These are phyloP conservation scores for Mobula birostris DNA, from an alignment of 2,113 vertebrate genomes.

Conservation along the genomic window DNA sequence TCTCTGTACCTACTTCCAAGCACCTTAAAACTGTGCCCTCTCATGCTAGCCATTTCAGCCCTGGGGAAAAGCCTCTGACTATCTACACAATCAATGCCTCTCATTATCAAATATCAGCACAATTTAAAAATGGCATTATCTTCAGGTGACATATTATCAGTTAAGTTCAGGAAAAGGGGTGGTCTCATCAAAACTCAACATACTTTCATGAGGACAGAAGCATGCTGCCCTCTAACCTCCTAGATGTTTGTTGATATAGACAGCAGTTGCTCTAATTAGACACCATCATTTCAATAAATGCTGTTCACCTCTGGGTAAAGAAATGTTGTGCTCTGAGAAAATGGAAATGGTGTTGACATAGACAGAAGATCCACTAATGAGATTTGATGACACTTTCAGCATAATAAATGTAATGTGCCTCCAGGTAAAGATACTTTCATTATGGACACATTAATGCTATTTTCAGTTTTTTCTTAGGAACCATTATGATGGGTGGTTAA, in stretches of 20 bases:
- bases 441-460: neutral
- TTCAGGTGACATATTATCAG: too few relatives aligned
- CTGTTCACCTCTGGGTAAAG: conserved; percentile 15
- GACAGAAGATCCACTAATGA: neutral
- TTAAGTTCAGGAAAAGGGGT: neutral
- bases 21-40: too few relatives aligned
- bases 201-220: neutral
- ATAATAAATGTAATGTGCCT: neutral
- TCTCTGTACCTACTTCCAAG: too few relatives aligned
- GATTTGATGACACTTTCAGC: neutral
- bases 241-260: neutral
- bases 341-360: neutral
- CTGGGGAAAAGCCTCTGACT: too few relatives aligned
- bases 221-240: neutral
- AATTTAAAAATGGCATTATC: neutral
- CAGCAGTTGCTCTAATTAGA: neutral
- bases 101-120: neutral
- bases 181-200: neutral
- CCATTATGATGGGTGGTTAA: neutral
- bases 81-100: too few relatives aligned
- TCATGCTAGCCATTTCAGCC: too few relatives aligned
- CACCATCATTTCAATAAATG: neutral
- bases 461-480: neutral
- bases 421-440: neutral
- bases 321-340: neutral